Percentiles rank a stretch among this genome's conserved stretches.
These are phyloP conservation scores for Phoenicopterus ruber DNA, from an alignment of 2,113 vertebrate genomes.

Conservation along the genomic window DNA sequence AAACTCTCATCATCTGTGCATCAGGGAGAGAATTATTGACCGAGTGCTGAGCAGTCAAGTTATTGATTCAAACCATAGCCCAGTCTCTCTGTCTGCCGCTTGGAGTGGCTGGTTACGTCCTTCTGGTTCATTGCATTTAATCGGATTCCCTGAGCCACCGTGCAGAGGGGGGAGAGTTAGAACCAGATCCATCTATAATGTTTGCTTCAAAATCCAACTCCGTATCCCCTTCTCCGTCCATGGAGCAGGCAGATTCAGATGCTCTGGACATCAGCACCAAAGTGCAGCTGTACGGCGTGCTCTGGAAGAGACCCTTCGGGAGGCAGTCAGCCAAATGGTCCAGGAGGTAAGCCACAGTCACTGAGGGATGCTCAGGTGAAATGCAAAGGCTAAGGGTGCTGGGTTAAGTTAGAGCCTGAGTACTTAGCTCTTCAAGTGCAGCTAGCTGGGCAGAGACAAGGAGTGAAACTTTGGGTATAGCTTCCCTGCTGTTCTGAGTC, in stretches of 20 bases:
- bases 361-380: background rate
- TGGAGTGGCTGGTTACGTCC: background rate
- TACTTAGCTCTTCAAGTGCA: background rate
- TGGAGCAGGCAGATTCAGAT: constrained; percentile 90
- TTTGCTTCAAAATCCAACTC: constrained; percentile 80
- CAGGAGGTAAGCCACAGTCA: constrained; percentile 79
- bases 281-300: constrained; percentile 93
- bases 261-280: constrained; percentile 94
- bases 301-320: constrained; percentile 96
- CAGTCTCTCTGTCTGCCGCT: constrained; percentile 13
- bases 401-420: background rate
- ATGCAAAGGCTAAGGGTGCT: background rate
- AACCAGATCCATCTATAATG: constrained; percentile 63
- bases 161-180: background rate
- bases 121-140: constrained; percentile 55
- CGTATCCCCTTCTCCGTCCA: constrained; percentile 82
- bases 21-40: constrained; percentile 61
- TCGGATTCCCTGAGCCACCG: constrained; percentile 45
- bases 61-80: constrained; percentile 65
- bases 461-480: background rate
- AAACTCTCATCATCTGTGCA: constrained; percentile 28
- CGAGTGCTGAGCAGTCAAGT: constrained; percentile 55
- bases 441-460: background rate
- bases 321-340: constrained; percentile 94
- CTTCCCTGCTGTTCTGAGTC: background rate